Percentiles rank a stretch among this genome's conserved stretches.
Conservation (phyloP, 2,888 invertebrate species). For the Dryobotodes eremita region DNA sequence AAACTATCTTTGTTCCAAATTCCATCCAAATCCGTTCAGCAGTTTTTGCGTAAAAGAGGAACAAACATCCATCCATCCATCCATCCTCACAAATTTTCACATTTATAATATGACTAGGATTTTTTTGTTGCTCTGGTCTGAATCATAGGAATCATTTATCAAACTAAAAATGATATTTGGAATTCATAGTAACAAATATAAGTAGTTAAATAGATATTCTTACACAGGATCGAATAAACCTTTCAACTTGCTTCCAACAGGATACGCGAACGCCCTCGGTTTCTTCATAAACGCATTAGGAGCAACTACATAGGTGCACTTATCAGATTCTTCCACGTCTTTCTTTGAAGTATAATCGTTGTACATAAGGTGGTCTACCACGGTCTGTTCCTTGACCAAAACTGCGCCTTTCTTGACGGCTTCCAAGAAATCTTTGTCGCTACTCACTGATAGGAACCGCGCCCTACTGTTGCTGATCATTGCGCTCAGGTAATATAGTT, state of each 20-base stretch:
- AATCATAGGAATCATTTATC: no score
- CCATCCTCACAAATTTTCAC: no score
- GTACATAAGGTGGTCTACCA: constrained; percentile 93
- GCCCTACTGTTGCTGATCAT: constrained; percentile 86
- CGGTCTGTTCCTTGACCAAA: constrained; percentile 92
- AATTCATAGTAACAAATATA: no score
- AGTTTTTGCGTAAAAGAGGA: no score
- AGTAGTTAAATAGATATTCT: constrained; percentile 69
- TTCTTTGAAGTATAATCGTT: constrained; percentile 92
- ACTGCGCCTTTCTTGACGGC: constrained; percentile 82
- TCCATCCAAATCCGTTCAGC: no score
- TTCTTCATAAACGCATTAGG: constrained; percentile 92
- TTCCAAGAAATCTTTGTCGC: constrained; percentile 77
- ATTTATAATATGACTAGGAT: no score
- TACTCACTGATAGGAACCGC: constrained; percentile 78
- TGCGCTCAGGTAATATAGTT: constrained; percentile 81
- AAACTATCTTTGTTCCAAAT: no score
- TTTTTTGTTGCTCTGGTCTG: no score
- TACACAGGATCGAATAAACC: constrained; percentile 93
- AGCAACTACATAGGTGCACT: constrained; percentile 95
- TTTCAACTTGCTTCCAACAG: constrained; percentile 91
- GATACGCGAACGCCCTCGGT: constrained; percentile 94
- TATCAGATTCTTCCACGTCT: constrained; percentile 90
- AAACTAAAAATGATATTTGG: no score
- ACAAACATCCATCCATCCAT: no score